phyloP scores from a whole-genome alignment of 2,113 vertebrate genomes.

The Mobula birostris region DNA sequence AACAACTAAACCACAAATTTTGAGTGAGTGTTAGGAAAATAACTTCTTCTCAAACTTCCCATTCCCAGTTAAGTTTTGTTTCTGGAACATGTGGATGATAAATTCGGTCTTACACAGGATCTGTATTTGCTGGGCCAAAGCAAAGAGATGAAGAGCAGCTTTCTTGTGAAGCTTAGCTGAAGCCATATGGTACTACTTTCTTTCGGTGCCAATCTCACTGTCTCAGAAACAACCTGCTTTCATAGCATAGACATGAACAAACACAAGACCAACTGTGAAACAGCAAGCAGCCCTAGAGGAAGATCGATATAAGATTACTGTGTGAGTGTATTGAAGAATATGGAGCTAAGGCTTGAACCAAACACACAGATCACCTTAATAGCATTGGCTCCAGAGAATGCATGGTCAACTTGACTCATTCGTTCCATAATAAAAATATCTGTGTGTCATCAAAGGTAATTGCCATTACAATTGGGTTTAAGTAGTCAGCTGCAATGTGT shows the following conservation, averaged over 20 bases:
- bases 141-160: not conserved
- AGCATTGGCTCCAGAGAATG: not conserved
- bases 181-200: not conserved
- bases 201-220: not conserved
- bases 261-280: not conserved
- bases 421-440: not conserved
- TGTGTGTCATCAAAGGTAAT: not conserved
- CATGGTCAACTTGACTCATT: not conserved
- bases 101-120: not conserved
- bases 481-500: not conserved
- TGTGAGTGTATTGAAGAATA: not conserved
- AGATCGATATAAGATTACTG: not conserved
- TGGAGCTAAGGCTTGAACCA: not conserved
- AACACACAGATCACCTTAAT: not conserved
- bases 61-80: too few relatives aligned
- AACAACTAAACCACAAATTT: not conserved
- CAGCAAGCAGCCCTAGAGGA: not conserved
- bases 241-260: not conserved
- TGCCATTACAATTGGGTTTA: not conserved
- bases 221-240: not conserved
- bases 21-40: not conserved
- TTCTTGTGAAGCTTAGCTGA: not conserved
- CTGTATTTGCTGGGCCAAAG: not conserved
- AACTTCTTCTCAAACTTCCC: not conserved
- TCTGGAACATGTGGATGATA: not conserved